Percentiles rank a stretch among this genome's conserved stretches.
phyloP scores from a whole-genome alignment of 23 tunicate genomes.

The Trididemnum nubilum region DNA sequence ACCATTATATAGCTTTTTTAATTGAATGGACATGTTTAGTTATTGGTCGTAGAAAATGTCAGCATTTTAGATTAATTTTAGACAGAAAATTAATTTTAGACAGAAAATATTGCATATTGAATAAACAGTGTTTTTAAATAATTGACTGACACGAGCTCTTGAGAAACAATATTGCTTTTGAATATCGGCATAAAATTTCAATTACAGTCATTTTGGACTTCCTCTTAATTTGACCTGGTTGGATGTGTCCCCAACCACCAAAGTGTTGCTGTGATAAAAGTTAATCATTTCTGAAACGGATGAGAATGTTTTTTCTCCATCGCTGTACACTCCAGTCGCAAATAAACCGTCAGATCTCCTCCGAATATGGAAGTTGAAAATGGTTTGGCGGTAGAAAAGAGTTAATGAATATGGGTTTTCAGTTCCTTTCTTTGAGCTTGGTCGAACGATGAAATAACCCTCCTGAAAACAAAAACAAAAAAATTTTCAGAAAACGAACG shows the following conservation, averaged over 20 bases:
- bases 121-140: too few species aligned
- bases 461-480: slow-evolving; percentile 65
- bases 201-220: not conserved
- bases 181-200: not conserved
- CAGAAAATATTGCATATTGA: too few species aligned
- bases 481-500: too few species aligned
- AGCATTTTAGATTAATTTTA: too few species aligned
- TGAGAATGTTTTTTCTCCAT: slow-evolving; percentile 66
- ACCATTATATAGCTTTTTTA: too few species aligned
- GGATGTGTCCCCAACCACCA: slow-evolving; percentile 66
- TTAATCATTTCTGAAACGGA: slow-evolving; percentile 60
- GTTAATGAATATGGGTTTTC: slow-evolving; percentile 76
- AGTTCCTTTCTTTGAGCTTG: slow-evolving; percentile 51
- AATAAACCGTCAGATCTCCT: slow-evolving; percentile 46
- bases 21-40: too few species aligned
- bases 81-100: too few species aligned
- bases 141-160: too few species aligned
- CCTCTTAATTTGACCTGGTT: slow-evolving; percentile 33
- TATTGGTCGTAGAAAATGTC: too few species aligned
- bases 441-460: slow-evolving; percentile 77
- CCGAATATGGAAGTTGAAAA: slow-evolving; percentile 87
- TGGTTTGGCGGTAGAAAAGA: slow-evolving; percentile 41
- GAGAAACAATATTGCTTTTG: not conserved
- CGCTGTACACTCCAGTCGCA: slow-evolving; percentile 75
- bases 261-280: slow-evolving; percentile 49